Evolutionary conservation across 2,113 vertebrate species (phyloP), one percentile per base, ranked within the genome.

Genomic region (Nycticorax nycticorax): DNA sequence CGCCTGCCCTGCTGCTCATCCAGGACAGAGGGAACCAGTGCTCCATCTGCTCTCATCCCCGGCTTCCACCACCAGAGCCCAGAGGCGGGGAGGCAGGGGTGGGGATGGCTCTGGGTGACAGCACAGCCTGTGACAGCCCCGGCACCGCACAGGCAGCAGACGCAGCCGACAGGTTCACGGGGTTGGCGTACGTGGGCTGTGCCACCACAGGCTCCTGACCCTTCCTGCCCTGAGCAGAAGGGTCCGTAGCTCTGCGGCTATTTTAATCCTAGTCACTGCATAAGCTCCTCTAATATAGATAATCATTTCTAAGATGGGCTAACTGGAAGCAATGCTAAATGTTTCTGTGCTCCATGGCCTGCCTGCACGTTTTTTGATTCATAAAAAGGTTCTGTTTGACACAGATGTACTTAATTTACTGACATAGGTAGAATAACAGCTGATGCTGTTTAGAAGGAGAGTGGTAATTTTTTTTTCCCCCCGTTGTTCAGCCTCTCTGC

Each of bases 271-370:
- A 59, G 59, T 24, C 7, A 3, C 81, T 74, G n/a, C 75, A 71
- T 77, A 71, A 92, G 76, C 71, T 91, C 41, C 53, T 93, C n/a
- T 91, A 73, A 91, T 89, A 53, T 23, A 76, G 66, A 92, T 91
- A 94, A 95, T 71, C 4, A 50, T 89, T 87, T 79, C 62, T 96
- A 88, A 94, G 64, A 66, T 0, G 1, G 63, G 48, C 78, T 94
- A 92, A 89, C 55, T 93, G 97, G 84, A 90, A 96, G 80, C n/a
- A 87, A 62, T 68, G 91, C 69, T 89, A 35, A 79, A 74, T 48
- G 33, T 62, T 79, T 81, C 23, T 2, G 0, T 66, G 77, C 43
- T 41, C 62, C 23, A 14, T 17, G 22, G 66, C 30, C 50, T 52
- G 62, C 48, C 67, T 73, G 57, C 32, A 72, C 52, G 23, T 19